phyloP scores from a whole-genome alignment of 2,797 vertebrate species.

The Halcyon chelicuti region DNA sequence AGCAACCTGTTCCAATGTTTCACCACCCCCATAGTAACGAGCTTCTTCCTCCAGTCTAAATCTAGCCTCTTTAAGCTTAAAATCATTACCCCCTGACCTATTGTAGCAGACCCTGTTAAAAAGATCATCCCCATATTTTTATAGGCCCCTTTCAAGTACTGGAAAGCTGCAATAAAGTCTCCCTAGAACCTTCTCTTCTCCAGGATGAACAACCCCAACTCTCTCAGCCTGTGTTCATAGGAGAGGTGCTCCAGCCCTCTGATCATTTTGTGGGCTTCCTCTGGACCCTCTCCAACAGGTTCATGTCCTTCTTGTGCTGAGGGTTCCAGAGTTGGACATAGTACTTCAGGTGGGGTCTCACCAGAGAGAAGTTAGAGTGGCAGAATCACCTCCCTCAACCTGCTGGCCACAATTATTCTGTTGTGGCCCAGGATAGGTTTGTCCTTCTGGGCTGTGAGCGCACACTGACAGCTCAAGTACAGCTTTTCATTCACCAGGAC shows the following conservation, averaged over 20 bases:
- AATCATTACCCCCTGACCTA: neutral
- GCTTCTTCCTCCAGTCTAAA: neutral
- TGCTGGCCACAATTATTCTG: neutral
- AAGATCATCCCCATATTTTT: neutral
- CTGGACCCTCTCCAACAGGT: neutral
- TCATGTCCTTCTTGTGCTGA: neutral
- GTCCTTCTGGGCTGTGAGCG: neutral
- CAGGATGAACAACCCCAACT: neutral
- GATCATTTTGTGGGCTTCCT: neutral
- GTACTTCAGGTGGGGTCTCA: neutral
- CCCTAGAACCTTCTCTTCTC: neutral
- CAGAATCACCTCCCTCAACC: neutral
- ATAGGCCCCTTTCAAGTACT: neutral
- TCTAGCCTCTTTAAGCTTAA: neutral
- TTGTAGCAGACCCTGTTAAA: neutral
- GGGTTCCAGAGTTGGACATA: neutral
- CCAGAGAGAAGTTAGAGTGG: neutral
- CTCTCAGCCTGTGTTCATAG: neutral
- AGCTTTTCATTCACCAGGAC: neutral
- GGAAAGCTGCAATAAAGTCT: neutral
- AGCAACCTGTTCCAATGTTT: neutral
- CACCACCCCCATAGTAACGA: neutral
- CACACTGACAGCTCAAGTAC: neutral
- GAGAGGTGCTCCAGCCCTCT: neutral
- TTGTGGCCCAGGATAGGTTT: neutral